Percentiles rank a stretch among this genome's conserved stretches.
Conservation (phyloP, 2,113 vertebrate species). For the Miniopterus natalensis region DNA sequence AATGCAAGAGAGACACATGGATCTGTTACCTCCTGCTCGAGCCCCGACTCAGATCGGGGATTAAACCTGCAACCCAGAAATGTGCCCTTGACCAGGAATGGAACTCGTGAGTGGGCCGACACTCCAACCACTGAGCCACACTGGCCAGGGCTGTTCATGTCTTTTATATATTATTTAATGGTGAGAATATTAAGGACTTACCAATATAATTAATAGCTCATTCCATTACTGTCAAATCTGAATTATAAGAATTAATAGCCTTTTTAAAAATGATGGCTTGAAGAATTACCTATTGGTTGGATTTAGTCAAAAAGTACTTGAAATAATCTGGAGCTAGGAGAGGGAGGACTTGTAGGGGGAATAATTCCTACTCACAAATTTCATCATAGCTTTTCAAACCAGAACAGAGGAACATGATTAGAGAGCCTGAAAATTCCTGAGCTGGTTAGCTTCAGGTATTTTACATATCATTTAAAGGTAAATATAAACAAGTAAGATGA, state of each 20-base stretch:
- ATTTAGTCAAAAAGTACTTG: background rate
- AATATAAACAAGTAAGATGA: background rate
- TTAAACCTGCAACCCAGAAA: too few relatives aligned
- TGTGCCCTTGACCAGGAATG: too few relatives aligned
- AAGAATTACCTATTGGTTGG: background rate
- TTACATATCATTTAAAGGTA: background rate
- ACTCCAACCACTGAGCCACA: too few relatives aligned
- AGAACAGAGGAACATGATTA: background rate
- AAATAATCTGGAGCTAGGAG: background rate
- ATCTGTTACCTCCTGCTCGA: too few relatives aligned
- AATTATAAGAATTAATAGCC: background rate
- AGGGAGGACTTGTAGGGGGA: background rate
- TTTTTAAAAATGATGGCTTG: conserved; percentile 29
- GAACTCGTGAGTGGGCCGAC: too few relatives aligned
- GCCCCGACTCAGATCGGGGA: too few relatives aligned
- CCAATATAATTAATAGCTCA: background rate
- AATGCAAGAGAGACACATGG: too few relatives aligned
- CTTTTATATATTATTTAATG: background rate
- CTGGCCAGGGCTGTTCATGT: background rate
- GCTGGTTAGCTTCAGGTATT: background rate
- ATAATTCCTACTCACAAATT: conserved; percentile 1
- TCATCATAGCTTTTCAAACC: background rate
- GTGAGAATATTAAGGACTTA: background rate
- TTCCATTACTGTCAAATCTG: background rate
- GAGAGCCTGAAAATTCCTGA: background rate